Conservation (phyloP, 2,113 vertebrate species). For the Muntiacus muntjak region DNA sequence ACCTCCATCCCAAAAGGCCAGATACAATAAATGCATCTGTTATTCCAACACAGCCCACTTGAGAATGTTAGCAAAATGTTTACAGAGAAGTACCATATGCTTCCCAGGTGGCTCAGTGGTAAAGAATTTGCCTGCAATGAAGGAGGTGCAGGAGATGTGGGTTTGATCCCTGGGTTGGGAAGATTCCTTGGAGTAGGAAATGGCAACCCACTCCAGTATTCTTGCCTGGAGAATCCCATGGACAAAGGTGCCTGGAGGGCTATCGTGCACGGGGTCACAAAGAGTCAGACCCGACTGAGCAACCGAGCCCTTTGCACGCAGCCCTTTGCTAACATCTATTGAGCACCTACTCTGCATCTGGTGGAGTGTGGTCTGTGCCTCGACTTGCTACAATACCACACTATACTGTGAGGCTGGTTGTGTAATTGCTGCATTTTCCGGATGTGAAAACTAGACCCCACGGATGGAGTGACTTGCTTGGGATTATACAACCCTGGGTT, state of each 20-base stretch:
- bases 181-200: not conserved
- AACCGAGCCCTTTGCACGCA: accelerated
- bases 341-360: not conserved
- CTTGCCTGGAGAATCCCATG: not conserved
- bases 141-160: accelerated
- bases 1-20: not conserved
- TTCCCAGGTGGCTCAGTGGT: not conserved
- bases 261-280: not conserved
- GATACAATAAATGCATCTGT: not conserved
- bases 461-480: not conserved
- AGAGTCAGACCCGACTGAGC: not conserved
- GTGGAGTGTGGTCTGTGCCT: not conserved
- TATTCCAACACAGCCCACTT: not conserved
- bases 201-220: not conserved
- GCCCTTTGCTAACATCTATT: not conserved
- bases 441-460: not conserved
- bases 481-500: not conserved
- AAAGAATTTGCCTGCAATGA: not conserved
- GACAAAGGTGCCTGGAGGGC: not conserved
- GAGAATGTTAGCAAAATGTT: not conserved
- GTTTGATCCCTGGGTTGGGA: not conserved
- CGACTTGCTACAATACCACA: not conserved
- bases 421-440: not conserved
- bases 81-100: not conserved
- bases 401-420: not conserved